Percentiles rank a stretch among this genome's conserved stretches.
Evolutionary conservation across 1,140 invertebrate species (phyloP).

Genomic region (Nomia melanderi): DNA sequence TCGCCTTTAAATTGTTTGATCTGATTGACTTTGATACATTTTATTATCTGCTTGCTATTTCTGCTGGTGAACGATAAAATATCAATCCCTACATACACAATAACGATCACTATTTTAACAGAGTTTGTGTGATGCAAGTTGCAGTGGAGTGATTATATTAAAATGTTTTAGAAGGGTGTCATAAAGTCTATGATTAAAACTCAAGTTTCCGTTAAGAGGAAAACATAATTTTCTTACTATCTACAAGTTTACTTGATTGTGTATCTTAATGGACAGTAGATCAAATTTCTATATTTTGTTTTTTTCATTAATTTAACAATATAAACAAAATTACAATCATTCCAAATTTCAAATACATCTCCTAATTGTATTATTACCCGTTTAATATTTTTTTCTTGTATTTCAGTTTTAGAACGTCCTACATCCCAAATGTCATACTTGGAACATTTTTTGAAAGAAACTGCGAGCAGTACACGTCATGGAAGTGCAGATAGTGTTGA

Average conservation of each 20-base stretch:
- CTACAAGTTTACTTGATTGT: slow-evolving; percentile 9
- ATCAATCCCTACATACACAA: slow-evolving; percentile 23
- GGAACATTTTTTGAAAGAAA: slow-evolving; percentile 93
- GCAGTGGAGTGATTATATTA: slow-evolving; percentile 60
- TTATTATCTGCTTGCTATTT: slow-evolving; percentile 45
- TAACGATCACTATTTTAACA: slow-evolving; percentile 51
- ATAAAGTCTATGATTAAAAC: slow-evolving; percentile 6
- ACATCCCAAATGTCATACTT: slow-evolving; percentile 94
- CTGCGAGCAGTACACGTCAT: slow-evolving; percentile 80
- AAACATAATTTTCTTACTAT: slow-evolving; percentile 18
- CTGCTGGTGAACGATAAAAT: slow-evolving; percentile 24
- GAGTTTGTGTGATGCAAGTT: slow-evolving; percentile 58
- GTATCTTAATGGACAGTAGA: slow-evolving; percentile 22
- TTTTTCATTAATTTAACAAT: slow-evolving; percentile 27
- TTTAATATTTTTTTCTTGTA: slow-evolving; percentile 13
- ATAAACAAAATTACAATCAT: slow-evolving; percentile 11
- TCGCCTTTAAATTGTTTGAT: slow-evolving; percentile 41
- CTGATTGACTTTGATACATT: slow-evolving; percentile 32
- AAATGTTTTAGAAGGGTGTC: slow-evolving; percentile 22
- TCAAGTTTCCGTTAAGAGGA: slow-evolving; percentile 7
- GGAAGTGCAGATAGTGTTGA: slow-evolving; percentile 88
- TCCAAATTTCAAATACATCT: slow-evolving; percentile 7
- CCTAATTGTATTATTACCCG: background rate
- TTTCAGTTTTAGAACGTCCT: slow-evolving; percentile 91
- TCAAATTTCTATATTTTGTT: slow-evolving; percentile 5